A percentile compares a stretch with the other conserved stretches of the same genome.
These are phyloP conservation scores for Sus cebifrons DNA, from an alignment of 2,797 vertebrate genomes.

Conservation along the genomic window DNA sequence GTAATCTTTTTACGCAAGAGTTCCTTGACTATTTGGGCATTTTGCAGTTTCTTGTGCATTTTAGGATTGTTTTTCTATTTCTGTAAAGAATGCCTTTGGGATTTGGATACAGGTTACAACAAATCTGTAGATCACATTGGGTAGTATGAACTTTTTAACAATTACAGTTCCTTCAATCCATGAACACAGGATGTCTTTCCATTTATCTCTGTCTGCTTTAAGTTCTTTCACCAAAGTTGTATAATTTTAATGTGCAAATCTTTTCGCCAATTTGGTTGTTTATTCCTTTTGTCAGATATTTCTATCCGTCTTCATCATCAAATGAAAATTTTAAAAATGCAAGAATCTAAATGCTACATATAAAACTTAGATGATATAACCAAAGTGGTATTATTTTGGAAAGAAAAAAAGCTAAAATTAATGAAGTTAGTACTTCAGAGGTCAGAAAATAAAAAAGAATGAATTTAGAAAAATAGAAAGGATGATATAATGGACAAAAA, in stretches of 20 bases:
- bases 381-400: background rate
- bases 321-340: background rate
- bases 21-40: background rate
- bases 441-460: background rate
- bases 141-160: background rate
- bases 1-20: background rate
- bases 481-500: background rate
- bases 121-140: background rate
- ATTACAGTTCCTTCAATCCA: background rate
- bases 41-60: background rate
- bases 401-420: constrained; percentile 13
- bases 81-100: background rate
- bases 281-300: background rate
- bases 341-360: background rate
- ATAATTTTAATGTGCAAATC: background rate
- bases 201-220: background rate
- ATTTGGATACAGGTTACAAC: background rate
- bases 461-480: background rate
- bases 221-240: background rate
- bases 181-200: background rate
- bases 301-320: background rate
- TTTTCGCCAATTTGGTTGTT: background rate
- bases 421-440: background rate
- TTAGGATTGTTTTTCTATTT: background rate
- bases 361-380: background rate